Base-by-base conservation (phyloP, 2,113 vertebrate genomes). In the Raphicerus campestris region DNA sequence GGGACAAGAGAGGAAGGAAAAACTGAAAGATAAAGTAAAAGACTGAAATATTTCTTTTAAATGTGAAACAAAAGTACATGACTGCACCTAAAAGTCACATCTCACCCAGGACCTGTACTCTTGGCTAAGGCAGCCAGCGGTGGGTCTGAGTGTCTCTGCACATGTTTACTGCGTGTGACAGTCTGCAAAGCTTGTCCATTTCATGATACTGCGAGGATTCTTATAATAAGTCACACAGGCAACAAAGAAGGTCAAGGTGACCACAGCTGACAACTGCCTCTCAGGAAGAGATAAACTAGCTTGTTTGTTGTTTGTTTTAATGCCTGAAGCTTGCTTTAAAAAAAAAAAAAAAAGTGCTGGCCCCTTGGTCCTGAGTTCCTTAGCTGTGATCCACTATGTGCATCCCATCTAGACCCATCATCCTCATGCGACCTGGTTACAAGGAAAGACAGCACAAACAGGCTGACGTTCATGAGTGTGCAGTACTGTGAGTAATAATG, bases 391-490 rank as follows among this genome's bases (percentile, higher is more conserved):
- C n/a, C 49, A 83, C 6, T 51, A 14, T 5, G 24, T 45, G 10
- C 17, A 66, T 81, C 81, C 66, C 55, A 90, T 83, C 16, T 32
- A 84, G 49, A 95, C 73, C 45, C 24, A 94, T 61, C 77, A 75
- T 9, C 75, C 19, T 77, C 35, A 26, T 51, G 60, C 35, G 24
- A 95, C 26, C 19, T 70, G 47, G 39, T 6, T 87, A 16, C 70
- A 92, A 97, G 45, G 47, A 93, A 97, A 97, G 73, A 5, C 58
- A 93, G 81, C 32, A 89, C 24, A 96, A 86, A 96, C 15, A 61
- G 39, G 49, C 56, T 91, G 73, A 83, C 32, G 4, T 58, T 87
- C 82, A 8, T 28, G 45, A 90, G 75, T 42, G 45, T 63, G 63
- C 30, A 61, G 16, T 53, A 45, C 42, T 42, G 8, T 91, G 56